A percentile compares a stretch with the other conserved stretches of the same genome.
Evolutionary conservation across 1,140 invertebrate genomes (phyloP).

Genomic region (Tenebrio molitor): DNA sequence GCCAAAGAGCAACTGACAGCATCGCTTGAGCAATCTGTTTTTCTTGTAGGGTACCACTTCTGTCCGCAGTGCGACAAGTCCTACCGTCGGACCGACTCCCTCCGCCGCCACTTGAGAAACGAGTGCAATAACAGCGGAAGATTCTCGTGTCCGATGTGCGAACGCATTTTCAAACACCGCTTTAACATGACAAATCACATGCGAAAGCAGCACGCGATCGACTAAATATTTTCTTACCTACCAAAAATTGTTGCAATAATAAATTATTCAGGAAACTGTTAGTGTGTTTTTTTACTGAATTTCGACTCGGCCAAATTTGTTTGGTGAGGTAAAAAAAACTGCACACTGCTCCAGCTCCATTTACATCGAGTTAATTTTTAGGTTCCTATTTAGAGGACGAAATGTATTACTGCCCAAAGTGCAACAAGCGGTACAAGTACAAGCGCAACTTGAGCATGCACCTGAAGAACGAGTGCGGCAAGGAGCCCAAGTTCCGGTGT

Average conservation of each 20-base stretch:
- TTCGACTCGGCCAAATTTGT: no score
- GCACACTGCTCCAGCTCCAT: no score
- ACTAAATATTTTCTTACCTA: no score
- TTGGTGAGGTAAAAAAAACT: no score
- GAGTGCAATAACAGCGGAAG: constrained; percentile 46
- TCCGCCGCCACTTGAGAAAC: constrained; percentile 45
- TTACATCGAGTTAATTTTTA: no score
- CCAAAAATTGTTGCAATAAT: no score
- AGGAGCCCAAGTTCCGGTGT: constrained; percentile 47
- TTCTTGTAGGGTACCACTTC: constrained; percentile 12
- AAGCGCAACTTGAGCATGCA: constrained; percentile 53
- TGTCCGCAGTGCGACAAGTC: constrained; percentile 48
- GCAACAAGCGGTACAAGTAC: constrained; percentile 53
- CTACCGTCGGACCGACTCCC: constrained; percentile 43
- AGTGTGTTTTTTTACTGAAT: neutral
- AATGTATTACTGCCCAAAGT: constrained; percentile 44
- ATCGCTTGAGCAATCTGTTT: no score
- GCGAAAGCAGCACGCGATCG: constrained; percentile 16
- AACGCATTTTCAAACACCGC: constrained; percentile 31
- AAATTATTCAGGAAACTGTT: no score
- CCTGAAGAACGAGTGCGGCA: constrained; percentile 55
- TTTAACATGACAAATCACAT: constrained; percentile 39
- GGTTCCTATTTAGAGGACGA: neutral
- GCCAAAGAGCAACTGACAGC: no score
- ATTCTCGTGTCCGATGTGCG: constrained; percentile 21